phyloP scores from a whole-genome alignment of 2,797 vertebrate genomes.

The Coluber constrictor region DNA sequence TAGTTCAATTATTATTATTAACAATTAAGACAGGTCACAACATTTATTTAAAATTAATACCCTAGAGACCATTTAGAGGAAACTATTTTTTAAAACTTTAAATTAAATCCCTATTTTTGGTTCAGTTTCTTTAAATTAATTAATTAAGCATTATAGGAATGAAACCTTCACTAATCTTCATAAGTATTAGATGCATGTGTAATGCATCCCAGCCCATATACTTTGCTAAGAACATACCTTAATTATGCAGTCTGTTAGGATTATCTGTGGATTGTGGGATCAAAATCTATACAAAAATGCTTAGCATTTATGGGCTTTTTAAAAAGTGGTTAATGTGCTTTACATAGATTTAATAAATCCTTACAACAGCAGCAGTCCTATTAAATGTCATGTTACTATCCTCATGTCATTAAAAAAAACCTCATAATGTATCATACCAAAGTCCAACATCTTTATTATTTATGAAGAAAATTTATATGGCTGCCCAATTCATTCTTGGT shows the following conservation, averaged over 20 bases:
- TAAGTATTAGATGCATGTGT: background rate
- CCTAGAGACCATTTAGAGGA: background rate
- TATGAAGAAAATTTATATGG: background rate
- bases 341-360: background rate
- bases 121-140: constrained; percentile 40
- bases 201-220: background rate
- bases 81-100: background rate
- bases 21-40: background rate
- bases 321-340: background rate
- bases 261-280: background rate
- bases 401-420: background rate
- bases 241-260: background rate
- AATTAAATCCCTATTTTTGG: constrained; percentile 31
- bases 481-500: background rate
- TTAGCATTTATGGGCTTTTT: background rate
- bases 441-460: background rate
- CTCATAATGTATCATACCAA: background rate
- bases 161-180: background rate
- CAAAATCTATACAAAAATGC: background rate
- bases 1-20: background rate
- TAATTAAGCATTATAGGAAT: constrained; percentile 40
- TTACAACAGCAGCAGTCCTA: background rate
- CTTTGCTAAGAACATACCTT: background rate
- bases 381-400: background rate
- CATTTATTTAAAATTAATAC: background rate